These are phyloP conservation scores for Ectropis crepuscularia DNA, from an alignment of 2,888 invertebrate genomes.

Conservation along the genomic window DNA sequence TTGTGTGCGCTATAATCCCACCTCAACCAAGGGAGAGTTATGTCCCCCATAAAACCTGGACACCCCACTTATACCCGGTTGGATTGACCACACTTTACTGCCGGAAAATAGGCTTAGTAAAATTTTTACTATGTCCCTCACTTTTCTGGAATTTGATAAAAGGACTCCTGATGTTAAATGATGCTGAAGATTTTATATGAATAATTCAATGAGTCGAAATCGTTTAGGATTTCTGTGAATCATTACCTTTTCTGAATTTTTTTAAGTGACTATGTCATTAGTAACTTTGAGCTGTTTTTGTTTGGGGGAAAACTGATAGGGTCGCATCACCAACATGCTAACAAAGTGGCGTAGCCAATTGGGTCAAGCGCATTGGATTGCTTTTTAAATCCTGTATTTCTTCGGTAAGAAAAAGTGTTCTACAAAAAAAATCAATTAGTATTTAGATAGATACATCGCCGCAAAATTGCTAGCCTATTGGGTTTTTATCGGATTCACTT, in stretches of 20 bases:
- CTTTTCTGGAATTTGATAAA: slow-evolving; percentile 56
- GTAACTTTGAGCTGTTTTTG: neutral
- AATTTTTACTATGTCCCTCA: slow-evolving; percentile 58
- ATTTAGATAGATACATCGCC: too few relatives aligned
- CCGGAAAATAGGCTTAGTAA: slow-evolving; percentile 66
- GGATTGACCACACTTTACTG: slow-evolving; percentile 70
- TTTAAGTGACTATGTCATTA: neutral
- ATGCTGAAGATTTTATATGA: slow-evolving; percentile 50
- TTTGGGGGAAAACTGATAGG: too few relatives aligned
- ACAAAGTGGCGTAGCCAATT: too few relatives aligned
- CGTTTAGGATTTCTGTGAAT: slow-evolving; percentile 38
- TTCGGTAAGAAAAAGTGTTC: too few relatives aligned
- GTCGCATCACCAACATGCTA: too few relatives aligned
- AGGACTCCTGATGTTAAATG: slow-evolving; percentile 53
- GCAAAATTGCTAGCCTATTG: too few relatives aligned
- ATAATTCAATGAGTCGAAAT: slow-evolving; percentile 51
- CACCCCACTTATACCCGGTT: slow-evolving; percentile 52
- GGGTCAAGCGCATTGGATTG: too few relatives aligned
- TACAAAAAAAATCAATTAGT: too few relatives aligned
- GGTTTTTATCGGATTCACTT: too few relatives aligned
- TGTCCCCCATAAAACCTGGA: slow-evolving; percentile 59
- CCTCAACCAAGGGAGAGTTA: slow-evolving; percentile 55
- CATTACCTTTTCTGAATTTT: slow-evolving; percentile 8
- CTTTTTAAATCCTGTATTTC: too few relatives aligned
- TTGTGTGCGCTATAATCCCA: slow-evolving; percentile 47